Conservation (phyloP, 2,113 vertebrate species). For the Miniopterus natalensis region DNA sequence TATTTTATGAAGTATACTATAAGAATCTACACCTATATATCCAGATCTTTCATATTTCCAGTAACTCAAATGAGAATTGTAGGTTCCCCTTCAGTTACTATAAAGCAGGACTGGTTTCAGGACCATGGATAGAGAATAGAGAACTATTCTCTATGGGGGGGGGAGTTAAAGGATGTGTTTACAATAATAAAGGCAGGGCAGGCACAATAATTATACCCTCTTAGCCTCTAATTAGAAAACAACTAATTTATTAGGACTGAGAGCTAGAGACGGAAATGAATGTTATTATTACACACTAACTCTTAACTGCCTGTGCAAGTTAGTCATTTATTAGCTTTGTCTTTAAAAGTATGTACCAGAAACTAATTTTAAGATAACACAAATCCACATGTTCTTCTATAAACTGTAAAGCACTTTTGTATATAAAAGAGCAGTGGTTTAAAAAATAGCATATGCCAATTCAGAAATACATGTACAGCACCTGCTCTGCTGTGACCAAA, state of each 20-base stretch:
- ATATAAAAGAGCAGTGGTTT: slow-evolving; percentile 59
- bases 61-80: slow-evolving; percentile 29
- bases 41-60: background rate
- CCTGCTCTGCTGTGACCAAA: slow-evolving; percentile 67
- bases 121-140: slow-evolving; percentile 74
- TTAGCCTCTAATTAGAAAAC: slow-evolving; percentile 66
- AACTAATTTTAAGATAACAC: slow-evolving; percentile 62
- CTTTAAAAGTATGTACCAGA: background rate
- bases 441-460: slow-evolving; percentile 66
- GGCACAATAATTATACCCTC: slow-evolving; percentile 64
- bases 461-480: slow-evolving; percentile 70
- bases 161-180: slow-evolving; percentile 74
- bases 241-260: slow-evolving; percentile 55
- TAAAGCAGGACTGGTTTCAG: slow-evolving; percentile 65
- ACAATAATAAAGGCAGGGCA: slow-evolving; percentile 50
- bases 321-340: slow-evolving; percentile 8
- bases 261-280: background rate
- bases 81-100: background rate
- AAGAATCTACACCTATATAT: background rate
- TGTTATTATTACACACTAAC: slow-evolving; percentile 12
- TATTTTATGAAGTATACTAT: slow-evolving; percentile 1
- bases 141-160: background rate
- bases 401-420: slow-evolving; percentile 61
- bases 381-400: slow-evolving; percentile 38
- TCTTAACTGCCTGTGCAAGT: slow-evolving; percentile 24